Percentiles rank a stretch among this genome's conserved stretches.
phyloP scores from a whole-genome alignment of 2,113 vertebrate genomes.

The Brienomyrus brachyistius region DNA sequence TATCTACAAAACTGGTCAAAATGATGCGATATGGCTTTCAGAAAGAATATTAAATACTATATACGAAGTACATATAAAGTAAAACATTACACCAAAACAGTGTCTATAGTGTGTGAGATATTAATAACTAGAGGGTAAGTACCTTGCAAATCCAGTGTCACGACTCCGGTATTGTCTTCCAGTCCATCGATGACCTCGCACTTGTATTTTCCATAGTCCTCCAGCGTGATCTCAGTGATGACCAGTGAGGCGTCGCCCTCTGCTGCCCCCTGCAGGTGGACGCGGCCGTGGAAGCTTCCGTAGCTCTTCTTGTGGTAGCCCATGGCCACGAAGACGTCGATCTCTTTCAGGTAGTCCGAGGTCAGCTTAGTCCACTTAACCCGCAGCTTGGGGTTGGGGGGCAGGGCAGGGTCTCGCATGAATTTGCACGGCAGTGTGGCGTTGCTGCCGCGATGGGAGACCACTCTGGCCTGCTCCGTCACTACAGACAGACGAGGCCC shows the following conservation, averaged over 20 bases:
- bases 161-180: conserved; percentile 78
- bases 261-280: conserved; percentile 66
- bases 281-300: conserved; percentile 79
- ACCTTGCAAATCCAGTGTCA: conserved; percentile 87
- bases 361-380: conserved; percentile 98
- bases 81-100: not conserved
- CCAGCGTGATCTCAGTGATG: conserved; percentile 75
- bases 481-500: conserved; percentile 73
- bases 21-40: not conserved
- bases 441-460: conserved; percentile 80
- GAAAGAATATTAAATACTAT: not conserved
- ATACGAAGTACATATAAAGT: not conserved
- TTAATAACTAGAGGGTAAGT: not conserved
- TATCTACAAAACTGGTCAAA: not conserved
- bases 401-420: conserved; percentile 64
- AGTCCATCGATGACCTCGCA: conserved; percentile 93
- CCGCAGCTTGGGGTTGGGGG: conserved; percentile 73
- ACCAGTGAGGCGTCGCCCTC: conserved; percentile 82
- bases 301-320: conserved; percentile 84
- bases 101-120: not conserved
- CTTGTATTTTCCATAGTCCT: conserved; percentile 92
- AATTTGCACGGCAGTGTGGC: conserved; percentile 83
- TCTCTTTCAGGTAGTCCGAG: conserved; percentile 89
- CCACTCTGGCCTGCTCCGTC: conserved; percentile 75
- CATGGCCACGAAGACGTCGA: conserved; percentile 88